Base-by-base conservation (phyloP, 2,888 invertebrate genomes). In the Drosophila neotestacea region DNA sequence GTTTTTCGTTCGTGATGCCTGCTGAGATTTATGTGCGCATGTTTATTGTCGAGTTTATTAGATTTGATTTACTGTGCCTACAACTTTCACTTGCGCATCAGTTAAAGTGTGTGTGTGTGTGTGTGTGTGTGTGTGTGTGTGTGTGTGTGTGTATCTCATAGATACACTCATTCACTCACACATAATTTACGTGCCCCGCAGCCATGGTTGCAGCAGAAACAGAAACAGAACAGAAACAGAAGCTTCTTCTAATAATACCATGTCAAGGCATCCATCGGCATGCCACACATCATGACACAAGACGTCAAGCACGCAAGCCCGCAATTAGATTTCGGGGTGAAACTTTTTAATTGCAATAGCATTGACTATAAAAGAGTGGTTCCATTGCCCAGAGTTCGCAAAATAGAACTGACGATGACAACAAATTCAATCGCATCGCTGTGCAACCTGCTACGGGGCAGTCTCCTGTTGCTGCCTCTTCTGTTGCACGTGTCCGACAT, bases 1-100 rank as follows among this genome's bases (percentile, higher is more conserved):
- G 74, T 77, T 77, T 78, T 77, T 78, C 67, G 70, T 65, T 64
- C 76, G 78, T 77, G 72, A 77, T 69, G 72, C 77, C 69, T 44
- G 61, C 68, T 51, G 77, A 84, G 84, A 84, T 84, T 84, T 84
- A 84, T 84, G 85, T 70, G 82, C 73, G 69, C 87, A 79, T 76
- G 84, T 85, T 85, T 84, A 84, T 87, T 84, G 88, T 84, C 78
- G 88, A 85, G 88, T 87, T 84, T 84, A 84, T 84, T 84, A 84
- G 84, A 84, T 84, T 84, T 84, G 88, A 84, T 84, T 84, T 84
- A 84, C 85, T 84, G 70, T 69, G 77, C 77, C 67, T 52, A 79
- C 71, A 85, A 69, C 82, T 75, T 77, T 73, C 77, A 73, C 73
- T 79, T 70, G 63, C 56, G 22, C 47, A 52, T 46, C 51, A 44